A percentile compares a stretch with the other conserved stretches of the same genome.
Conservation (phyloP, 2,113 vertebrate species). For the Cyanoramphus novaezelandiae region DNA sequence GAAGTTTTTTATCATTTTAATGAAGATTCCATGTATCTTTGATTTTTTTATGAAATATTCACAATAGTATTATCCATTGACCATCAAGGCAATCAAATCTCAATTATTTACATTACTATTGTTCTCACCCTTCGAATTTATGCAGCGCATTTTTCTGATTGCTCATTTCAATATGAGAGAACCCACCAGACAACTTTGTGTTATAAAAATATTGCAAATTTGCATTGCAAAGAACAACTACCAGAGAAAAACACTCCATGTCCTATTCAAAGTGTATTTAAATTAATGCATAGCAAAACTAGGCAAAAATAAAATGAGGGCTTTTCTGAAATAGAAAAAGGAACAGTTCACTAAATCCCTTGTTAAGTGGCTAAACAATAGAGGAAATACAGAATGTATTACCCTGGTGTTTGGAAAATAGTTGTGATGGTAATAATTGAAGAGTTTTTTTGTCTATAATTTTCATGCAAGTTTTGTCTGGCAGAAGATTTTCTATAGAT, state of each 20-base stretch:
- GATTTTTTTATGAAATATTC: slow-evolving; percentile 37
- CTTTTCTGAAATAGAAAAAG: neutral
- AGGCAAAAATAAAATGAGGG: neutral
- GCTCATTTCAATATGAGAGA: slow-evolving; percentile 48
- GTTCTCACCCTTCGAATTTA: slow-evolving; percentile 31
- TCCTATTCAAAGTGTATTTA: slow-evolving; percentile 9
- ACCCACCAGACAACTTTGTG: slow-evolving; percentile 28
- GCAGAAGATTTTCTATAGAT: neutral
- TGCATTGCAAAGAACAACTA: slow-evolving; percentile 37
- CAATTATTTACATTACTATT: slow-evolving; percentile 17
- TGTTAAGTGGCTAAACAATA: neutral
- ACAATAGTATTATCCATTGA: neutral
- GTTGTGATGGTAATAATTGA: neutral
- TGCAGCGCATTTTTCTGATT: neutral
- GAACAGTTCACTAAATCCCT: neutral
- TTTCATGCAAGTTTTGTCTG: neutral
- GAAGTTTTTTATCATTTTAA: slow-evolving; percentile 27
- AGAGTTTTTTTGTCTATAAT: neutral
- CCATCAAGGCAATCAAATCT: slow-evolving; percentile 17
- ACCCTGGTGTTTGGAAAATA: neutral
- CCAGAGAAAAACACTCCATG: neutral
- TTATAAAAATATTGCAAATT: slow-evolving; percentile 26
- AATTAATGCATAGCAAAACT: neutral
- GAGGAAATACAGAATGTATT: neutral
- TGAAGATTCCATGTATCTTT: neutral